Conservation (phyloP, 2,888 invertebrate species). For the Sinelater perroti region DNA sequence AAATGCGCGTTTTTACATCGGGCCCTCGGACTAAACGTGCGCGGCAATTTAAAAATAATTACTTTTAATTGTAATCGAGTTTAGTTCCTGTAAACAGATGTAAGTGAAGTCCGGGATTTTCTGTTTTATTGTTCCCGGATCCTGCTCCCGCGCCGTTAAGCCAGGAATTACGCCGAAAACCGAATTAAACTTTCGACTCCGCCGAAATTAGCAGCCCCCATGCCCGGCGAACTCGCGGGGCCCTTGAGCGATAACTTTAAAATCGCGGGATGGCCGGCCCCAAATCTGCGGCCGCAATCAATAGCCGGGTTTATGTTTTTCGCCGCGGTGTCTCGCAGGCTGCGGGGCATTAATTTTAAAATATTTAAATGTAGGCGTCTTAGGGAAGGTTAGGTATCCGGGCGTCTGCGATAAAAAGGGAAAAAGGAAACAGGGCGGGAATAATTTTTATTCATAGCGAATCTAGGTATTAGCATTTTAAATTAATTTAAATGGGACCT, state of each 20-base stretch:
- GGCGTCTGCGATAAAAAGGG: conserved; percentile 30
- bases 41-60: conserved; percentile 38
- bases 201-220: conserved; percentile 2
- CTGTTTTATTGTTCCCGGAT: conserved; percentile 12
- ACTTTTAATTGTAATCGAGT: conserved; percentile 35
- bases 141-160: conserved; percentile 10
- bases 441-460: conserved; percentile 39
- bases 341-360: conserved; percentile 33
- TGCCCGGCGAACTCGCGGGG: conserved; percentile 2
- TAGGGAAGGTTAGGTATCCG: conserved; percentile 33
- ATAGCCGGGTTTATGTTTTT: conserved; percentile 23
- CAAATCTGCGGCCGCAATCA: conserved; percentile 1
- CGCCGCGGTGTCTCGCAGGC: conserved; percentile 22
- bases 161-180: conserved; percentile 4
- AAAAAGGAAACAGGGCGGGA: conserved; percentile 34
- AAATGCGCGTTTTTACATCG: conserved; percentile 39
- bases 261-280: background rate
- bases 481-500: conserved; percentile 38
- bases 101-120: conserved; percentile 28
- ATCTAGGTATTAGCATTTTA: conserved; percentile 38
- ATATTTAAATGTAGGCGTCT: conserved; percentile 36
- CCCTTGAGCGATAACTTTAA: background rate
- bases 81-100: conserved; percentile 33
- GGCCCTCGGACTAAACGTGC: conserved; percentile 30
- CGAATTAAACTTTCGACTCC: conserved; percentile 14